Base-by-base conservation (phyloP, 2,113 vertebrate genomes). In the Alligator mississippiensis region DNA sequence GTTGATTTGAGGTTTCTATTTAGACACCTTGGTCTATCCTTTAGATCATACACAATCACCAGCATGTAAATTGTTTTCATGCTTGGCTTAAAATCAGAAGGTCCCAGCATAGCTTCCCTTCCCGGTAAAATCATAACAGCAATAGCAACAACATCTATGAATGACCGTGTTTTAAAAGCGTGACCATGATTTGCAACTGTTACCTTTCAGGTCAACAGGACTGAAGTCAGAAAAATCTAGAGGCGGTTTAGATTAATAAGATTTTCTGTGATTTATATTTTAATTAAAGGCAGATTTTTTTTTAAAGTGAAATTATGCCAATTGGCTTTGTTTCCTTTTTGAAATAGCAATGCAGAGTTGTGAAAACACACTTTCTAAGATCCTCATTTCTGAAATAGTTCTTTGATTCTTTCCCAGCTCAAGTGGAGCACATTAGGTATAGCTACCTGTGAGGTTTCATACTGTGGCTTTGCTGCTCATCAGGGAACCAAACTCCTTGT, bases 151-250 rank as follows among this genome's bases (percentile, higher is more conserved):
- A 19, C 47, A 47, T 47, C 27, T 59, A 66, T 60, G 70, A 72
- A 83, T 72, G 30, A 38, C 93, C 90, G 93, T 86, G 80, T 90
- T 96, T 93, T 93, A 94, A 95, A 87, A 87, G 85, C 64, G 89
- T 92, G 89, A 92, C 95, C 94, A 90, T 93, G 94, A 95, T 95
- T 96, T 93, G 72, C 87, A 88, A n/a, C 62, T 92, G 19, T 96
- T 96, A 94, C 96, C 91, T 93, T 95, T 92, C 72, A 80, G 76
- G 90, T 64, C 81, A 88, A 87, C 70, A 64, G 89, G 85, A 38
- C 57, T 87, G 84, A 68, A 81, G 93, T 1, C 5, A 84, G 72
- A 88, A 55, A 78, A 47, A 81, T 84, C 63, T 24, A 14, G 80
- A 54, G 60, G 81, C 6, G 58, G 83, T n/a, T 92, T 34, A 77